phyloP scores from a whole-genome alignment of 2,888 invertebrate species.

The Drosophila gaucha region DNA sequence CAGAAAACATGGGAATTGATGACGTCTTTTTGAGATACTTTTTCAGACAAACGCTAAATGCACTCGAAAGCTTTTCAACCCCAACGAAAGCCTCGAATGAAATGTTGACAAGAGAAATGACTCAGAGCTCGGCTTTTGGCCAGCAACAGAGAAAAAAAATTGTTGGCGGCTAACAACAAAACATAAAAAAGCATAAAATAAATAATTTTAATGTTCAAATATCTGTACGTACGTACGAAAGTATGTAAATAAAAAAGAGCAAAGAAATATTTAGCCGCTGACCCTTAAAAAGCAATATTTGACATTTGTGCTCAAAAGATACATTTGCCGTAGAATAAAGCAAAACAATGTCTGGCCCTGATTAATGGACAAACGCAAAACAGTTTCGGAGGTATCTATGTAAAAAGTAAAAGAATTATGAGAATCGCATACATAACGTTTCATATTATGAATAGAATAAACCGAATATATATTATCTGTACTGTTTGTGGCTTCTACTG shows the following conservation, averaged over 20 bases:
- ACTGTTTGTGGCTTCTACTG: too few relatives aligned
- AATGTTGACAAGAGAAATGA: slow-evolving; percentile 43
- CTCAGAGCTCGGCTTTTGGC: slow-evolving; percentile 48
- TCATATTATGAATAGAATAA: neutral
- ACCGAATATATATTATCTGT: too few relatives aligned
- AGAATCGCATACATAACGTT: neutral
- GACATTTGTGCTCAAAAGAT: slow-evolving; percentile 78
- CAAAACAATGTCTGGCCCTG: neutral
- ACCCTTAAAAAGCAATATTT: slow-evolving; percentile 80
- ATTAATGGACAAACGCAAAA: slow-evolving; percentile 9
- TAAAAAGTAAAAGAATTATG: neutral
- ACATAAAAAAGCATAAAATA: slow-evolving; percentile 6
- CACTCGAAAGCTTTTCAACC: slow-evolving; percentile 41
- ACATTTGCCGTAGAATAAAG: slow-evolving; percentile 49
- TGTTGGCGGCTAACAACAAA: slow-evolving; percentile 15
- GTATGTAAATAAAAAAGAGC: slow-evolving; percentile 21
- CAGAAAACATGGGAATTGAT: slow-evolving; percentile 21
- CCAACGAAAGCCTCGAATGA: slow-evolving; percentile 10
- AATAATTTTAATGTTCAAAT: too few relatives aligned
- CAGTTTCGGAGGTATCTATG: neutral
- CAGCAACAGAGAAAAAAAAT: slow-evolving; percentile 19
- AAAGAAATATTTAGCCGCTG: slow-evolving; percentile 59
- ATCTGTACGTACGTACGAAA: neutral
- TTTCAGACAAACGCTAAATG: slow-evolving; percentile 32
- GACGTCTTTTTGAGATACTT: slow-evolving; percentile 14